Conservation (phyloP, 2,888 invertebrate species). For the Epirrhoe alternata region DNA sequence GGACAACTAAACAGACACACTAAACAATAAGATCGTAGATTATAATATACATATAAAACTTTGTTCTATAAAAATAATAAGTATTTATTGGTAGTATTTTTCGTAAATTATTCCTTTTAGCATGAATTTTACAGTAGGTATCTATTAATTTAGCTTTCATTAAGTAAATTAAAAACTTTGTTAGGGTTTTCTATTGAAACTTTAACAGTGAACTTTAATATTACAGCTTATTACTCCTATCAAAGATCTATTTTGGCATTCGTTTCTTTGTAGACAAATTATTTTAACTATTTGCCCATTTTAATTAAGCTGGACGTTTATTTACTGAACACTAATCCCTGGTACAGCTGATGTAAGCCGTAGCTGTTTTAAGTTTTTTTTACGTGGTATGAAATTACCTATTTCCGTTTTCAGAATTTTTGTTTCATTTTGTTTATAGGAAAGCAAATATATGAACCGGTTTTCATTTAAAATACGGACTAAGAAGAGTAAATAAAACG, state of each 20-base stretch:
- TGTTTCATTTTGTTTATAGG: too few relatives aligned
- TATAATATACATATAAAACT: too few relatives aligned
- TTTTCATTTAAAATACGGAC: too few relatives aligned
- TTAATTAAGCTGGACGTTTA: conserved; percentile 26
- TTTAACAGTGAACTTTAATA: background rate
- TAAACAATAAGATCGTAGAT: too few relatives aligned
- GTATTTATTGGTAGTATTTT: too few relatives aligned
- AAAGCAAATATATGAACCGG: too few relatives aligned
- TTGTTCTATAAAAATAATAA: too few relatives aligned
- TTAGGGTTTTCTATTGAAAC: background rate
- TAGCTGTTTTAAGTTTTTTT: background rate
- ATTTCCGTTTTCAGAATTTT: too few relatives aligned
- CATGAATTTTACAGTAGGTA: too few relatives aligned
- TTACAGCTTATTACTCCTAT: conserved; percentile 6
- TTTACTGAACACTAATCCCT: conserved; percentile 24
- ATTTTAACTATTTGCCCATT: conserved; percentile 30
- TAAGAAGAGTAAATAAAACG: too few relatives aligned
- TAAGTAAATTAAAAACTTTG: background rate
- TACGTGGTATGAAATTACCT: background rate
- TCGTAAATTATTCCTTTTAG: too few relatives aligned
- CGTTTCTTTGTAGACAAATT: conserved; percentile 10
- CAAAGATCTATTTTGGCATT: conserved; percentile 14
- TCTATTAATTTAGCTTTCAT: background rate
- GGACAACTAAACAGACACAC: too few relatives aligned
- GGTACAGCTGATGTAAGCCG: conserved; percentile 7